These are phyloP conservation scores for Octopus sinensis DNA, from an alignment of 1,140 invertebrate genomes.

Conservation along the genomic window DNA sequence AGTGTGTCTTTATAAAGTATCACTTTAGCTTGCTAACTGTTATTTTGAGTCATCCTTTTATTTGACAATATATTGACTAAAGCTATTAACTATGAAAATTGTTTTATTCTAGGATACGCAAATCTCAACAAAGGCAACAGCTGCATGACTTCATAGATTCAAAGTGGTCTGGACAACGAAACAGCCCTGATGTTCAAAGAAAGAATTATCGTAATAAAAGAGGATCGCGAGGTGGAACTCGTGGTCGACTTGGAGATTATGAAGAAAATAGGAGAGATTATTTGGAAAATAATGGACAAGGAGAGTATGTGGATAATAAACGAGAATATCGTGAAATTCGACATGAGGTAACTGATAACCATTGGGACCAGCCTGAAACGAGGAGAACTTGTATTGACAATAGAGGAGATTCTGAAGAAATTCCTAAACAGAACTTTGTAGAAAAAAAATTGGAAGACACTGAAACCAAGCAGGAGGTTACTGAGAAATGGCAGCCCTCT, in stretches of 20 bases:
- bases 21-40: too few relatives aligned
- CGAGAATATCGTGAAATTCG: not conserved
- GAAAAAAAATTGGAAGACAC: not conserved
- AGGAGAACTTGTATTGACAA: not conserved
- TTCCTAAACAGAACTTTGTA: not conserved
- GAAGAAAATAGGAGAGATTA: not conserved
- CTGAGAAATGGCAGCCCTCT: not conserved
- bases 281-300: not conserved
- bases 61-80: too few relatives aligned
- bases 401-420: not conserved
- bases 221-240: not conserved
- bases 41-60: too few relatives aligned
- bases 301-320: not conserved
- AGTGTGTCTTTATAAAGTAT: too few relatives aligned
- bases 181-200: constrained; percentile 3
- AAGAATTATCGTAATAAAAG: constrained; percentile 5
- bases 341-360: not conserved
- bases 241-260: not conserved
- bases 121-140: not conserved
- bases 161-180: constrained; percentile 1
- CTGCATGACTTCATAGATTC: constrained; percentile 18
- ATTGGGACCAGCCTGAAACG: not conserved
- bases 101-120: not conserved
- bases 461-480: not conserved
- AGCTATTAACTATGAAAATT: not conserved